Conservation (phyloP, 1,140 invertebrate genomes). For the fruit fly (Drosophila melanogaster) region DNA sequence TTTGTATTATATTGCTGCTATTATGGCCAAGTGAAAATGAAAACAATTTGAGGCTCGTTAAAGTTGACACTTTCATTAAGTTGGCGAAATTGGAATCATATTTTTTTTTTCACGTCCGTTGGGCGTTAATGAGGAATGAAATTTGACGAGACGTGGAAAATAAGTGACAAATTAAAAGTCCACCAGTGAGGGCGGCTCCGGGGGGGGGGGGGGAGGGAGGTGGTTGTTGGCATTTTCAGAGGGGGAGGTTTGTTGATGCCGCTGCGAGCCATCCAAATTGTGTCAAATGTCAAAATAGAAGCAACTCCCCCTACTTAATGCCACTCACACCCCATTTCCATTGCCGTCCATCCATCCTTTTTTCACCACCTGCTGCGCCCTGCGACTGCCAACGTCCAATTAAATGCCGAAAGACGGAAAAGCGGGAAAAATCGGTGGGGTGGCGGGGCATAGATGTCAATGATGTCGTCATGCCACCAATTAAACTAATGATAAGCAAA, state of each 20-base stretch:
- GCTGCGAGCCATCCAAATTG: constrained; percentile 53
- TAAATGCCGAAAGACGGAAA: constrained; percentile 64
- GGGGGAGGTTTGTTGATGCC: constrained; percentile 45
- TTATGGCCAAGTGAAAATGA: constrained; percentile 69
- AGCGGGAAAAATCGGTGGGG: constrained; percentile 6
- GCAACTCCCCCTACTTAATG: constrained; percentile 10
- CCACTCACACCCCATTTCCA: not conserved
- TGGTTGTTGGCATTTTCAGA: not conserved
- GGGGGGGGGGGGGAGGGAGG: too few relatives aligned
- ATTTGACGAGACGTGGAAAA: constrained; percentile 78
- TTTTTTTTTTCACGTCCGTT: constrained; percentile 15
- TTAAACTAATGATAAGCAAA: constrained; percentile 82
- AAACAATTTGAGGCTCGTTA: constrained; percentile 83
- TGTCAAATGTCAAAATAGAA: constrained; percentile 81
- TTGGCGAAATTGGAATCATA: constrained; percentile 65
- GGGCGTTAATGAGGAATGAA: constrained; percentile 77
- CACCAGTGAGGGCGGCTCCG: constrained; percentile 19
- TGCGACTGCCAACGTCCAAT: constrained; percentile 71
- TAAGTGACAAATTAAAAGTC: constrained; percentile 79
- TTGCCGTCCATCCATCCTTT: constrained; percentile 4
- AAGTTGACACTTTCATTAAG: constrained; percentile 82
- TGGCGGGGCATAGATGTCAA: constrained; percentile 13
- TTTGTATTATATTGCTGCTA: constrained; percentile 38
- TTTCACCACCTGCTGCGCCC: constrained; percentile 56
- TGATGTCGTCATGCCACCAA: constrained; percentile 79